These are phyloP conservation scores for Ispidina picta DNA, from an alignment of 2,797 vertebrate genomes.

Conservation along the genomic window DNA sequence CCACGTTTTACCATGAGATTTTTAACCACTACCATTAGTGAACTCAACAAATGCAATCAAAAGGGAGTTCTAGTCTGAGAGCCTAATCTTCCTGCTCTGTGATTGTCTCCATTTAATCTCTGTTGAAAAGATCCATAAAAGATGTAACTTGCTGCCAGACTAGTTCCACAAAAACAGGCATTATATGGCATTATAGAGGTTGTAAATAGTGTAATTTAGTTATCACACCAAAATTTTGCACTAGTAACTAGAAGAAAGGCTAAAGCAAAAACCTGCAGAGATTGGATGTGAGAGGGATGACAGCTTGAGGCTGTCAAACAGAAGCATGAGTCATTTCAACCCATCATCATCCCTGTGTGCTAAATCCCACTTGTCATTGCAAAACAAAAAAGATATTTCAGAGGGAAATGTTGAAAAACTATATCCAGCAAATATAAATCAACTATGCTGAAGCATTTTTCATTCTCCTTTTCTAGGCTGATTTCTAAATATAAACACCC, in stretches of 20 bases:
- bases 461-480: not conserved
- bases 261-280: not conserved
- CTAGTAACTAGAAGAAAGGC: not conserved
- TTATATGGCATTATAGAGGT: not conserved
- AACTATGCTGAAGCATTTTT: not conserved
- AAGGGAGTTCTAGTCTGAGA: not conserved
- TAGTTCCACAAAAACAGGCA: not conserved
- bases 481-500: not conserved
- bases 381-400: not conserved
- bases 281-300: not conserved
- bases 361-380: not conserved
- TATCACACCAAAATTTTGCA: not conserved
- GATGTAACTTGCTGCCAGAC: not conserved
- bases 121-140: not conserved
- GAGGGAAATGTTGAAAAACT: not conserved
- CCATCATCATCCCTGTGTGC: not conserved
- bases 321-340: not conserved
- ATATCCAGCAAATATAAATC: not conserved
- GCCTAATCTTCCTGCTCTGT: not conserved
- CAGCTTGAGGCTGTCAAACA: not conserved
- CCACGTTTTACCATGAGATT: not conserved
- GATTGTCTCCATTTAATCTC: not conserved
- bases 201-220: not conserved
- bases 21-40: not conserved
- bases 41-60: fast-evolving